Base-by-base conservation (phyloP, 2,888 invertebrate species). In the Sarcophaga caerulescens region DNA sequence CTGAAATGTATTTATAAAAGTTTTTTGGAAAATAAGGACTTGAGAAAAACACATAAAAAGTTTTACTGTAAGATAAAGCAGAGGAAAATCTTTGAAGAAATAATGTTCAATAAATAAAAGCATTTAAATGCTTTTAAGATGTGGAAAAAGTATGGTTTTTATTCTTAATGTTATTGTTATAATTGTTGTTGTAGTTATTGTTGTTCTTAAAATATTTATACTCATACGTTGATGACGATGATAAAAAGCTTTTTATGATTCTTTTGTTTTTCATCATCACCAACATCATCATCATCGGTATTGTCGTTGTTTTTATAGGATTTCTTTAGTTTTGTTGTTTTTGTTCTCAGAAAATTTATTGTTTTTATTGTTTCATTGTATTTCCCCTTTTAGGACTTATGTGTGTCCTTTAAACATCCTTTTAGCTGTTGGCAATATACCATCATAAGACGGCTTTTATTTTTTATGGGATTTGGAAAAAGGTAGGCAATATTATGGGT, bases 381-480 rank as follows among this genome's bases (percentile, higher is more conserved):
- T 86, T 81, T 85, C 81, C 47, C 59, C 78, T 78, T 21, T 77
- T 81, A 19, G 25, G 74, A 21, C 19, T n/a, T n/a, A n/a, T n/a
- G 35, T 75, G 2, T 83, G 85, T 83, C 83, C 81, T 81, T 83
- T 86, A 81, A 74, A 81, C 81, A 83, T 83, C 83, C 81, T 84
- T 83, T 84, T 81, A 74, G 84, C 81, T 84, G 80, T 35, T 81
- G 77, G 85, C 85, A 35, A 35, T 35, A 35, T 35, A 35, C 35
- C 52, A 86, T 74, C 81, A 74, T 71, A 86, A 69, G 76, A 80
- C 62, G 60, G 60, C 57, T 68, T 76, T 35, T 57, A 69, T 60
- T 52, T 52, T 2, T 52, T 52, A 14, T 1, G 17, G 5, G 35
- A 14, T 52, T 52, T 52, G 17, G 1, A 17, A 52, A 47, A 52